Base-by-base conservation (phyloP, 1,140 invertebrate species). In the Sipha flava region DNA sequence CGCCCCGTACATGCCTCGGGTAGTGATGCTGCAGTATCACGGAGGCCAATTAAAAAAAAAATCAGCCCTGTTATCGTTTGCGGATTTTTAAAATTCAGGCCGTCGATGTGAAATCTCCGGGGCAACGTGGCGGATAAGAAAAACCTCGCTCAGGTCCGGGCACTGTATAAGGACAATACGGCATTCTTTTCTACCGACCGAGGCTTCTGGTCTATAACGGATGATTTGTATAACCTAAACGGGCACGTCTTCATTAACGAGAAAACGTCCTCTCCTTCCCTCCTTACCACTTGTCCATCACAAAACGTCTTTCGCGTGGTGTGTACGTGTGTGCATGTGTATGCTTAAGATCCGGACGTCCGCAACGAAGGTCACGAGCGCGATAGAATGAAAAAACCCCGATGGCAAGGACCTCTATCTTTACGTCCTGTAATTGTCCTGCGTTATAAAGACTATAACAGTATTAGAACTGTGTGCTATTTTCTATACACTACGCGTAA, bases 241-340 rank as follows among this genome's bases (percentile, higher is more conserved):
- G 47, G 70, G 70, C 70, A 75, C 70, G 70, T 75, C 70, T 75
- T 72, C 70, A 54, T 54, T 75, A 75, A 75, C 70, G 70, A 75
- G 70, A 54, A 75, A 75, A 75, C 70, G 29, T 37, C 29, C 10
- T 1, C 49, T 54, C 1, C 21, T 21, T 9, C 31, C 29, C 47
- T 16, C 29, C 16, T n/a, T n/a, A 9, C 43, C 16, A 7, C 43
- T 45, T 16, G 43, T 45, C 43, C 43, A 45, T 16, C 7, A 7
- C 43, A 45, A 7, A 45, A 45, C 7, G 16, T 7, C 7, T 45
- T 16, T 9, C 7, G 43, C 43, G 43, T 9, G 16, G 16, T 9
- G 4, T 21, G 62, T 7, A 3, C 57, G 26, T 18, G 9, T 6
- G 31, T 26, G 21, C 29, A 18, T 16, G 14, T 45, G 26, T 16